Evolutionary conservation across 1,140 invertebrate species (phyloP).

Genomic region (Cardiocondyla obscurior): DNA sequence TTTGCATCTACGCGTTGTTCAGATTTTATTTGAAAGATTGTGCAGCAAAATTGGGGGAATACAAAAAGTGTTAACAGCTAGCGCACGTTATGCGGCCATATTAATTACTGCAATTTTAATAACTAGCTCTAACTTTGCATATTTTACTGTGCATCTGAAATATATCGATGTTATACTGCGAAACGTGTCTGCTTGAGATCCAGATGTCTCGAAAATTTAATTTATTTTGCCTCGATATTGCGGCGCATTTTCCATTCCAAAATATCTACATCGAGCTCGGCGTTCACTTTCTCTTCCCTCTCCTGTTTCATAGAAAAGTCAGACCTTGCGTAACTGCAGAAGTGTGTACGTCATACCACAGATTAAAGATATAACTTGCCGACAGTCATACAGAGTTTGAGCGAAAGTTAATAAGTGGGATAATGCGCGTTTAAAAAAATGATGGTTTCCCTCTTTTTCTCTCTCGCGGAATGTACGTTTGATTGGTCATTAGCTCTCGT

Average conservation of each 20-base stretch:
- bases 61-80: neutral
- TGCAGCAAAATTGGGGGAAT: neutral
- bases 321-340: constrained; percentile 5
- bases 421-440: constrained; percentile 37
- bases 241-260: neutral
- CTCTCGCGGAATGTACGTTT: constrained; percentile 59
- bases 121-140: neutral
- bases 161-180: neutral
- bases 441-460: constrained; percentile 41
- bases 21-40: neutral
- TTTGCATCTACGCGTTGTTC: neutral
- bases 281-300: neutral
- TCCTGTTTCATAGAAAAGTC: neutral
- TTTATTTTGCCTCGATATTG: neutral
- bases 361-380: constrained; percentile 15
- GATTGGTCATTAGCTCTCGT: constrained; percentile 59
- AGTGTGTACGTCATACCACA: neutral
- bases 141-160: neutral
- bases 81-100: neutral
- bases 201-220: neutral
- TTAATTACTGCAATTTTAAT: neutral
- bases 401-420: constrained; percentile 42
- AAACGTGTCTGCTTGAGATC: neutral
- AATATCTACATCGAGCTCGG: neutral
- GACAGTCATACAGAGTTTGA: constrained; percentile 32